Base-by-base conservation (phyloP, 2,113 vertebrate species). In the Pelmatolapia mariae region DNA sequence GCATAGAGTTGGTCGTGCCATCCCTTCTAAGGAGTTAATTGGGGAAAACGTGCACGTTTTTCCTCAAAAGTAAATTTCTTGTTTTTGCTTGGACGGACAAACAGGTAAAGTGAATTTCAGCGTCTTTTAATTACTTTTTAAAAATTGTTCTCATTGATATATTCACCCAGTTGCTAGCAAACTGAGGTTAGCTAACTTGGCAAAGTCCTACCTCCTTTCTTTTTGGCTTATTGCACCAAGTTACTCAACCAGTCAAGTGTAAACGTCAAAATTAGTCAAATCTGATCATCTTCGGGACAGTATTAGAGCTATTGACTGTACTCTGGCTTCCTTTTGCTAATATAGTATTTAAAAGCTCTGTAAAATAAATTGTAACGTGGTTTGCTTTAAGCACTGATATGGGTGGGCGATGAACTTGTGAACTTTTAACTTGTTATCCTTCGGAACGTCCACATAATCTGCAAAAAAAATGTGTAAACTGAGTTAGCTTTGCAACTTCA, bases 161-260 rank as follows among this genome's bases (percentile, higher is more conserved):
- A 5, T 45, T 61, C 18, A 86, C 13, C 63, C 50, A 45, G 31
- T 76, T 16, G 92, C 89, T 95, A 93, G 90, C 94, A 89, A 86
- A 86, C 33, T 84, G 57, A 16, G 68, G 88, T 93, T 91, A 92
- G 93, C 92, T 92, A 87, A 93, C 90, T 94, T 91, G 84, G 82
- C 85, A 84, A 92, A 94, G 93, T 93, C 84, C 33, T 84, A 6
- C 79, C 87, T 92, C 80, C 22, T 91, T 94, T 88, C 50, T 87
- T 8, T 84, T 38, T 68, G 43, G n/a, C n/a, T 87, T 76, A 31
- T 38, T 26, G 26, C 61, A 81, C 54, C 13, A 52, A 61, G 31
- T 80, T 79, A 12, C 10, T 9, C 2, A 47, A 53, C 6, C 33
- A 43, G 5, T 8, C 12, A 12, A 19, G 43, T 15, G 10, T 33